Evolutionary conservation across 2,888 invertebrate species (phyloP), one percentile per base, ranked within the genome.

Genomic region (Nebria brevicollis): DNA sequence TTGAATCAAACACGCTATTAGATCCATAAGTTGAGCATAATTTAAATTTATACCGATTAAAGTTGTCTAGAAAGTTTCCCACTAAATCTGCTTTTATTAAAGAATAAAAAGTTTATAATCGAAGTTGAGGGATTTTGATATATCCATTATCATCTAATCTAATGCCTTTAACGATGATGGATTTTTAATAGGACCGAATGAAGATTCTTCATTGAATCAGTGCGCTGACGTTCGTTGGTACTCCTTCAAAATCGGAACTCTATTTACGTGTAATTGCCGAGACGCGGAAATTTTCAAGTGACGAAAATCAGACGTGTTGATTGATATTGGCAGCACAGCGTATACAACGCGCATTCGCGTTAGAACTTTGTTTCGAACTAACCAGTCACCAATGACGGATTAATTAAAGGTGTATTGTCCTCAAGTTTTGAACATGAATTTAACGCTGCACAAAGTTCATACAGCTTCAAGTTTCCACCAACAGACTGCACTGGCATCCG

Each of bases 101-200:
- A 54, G 13, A 70, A 26, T 73, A 68, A 66, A 74, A 79, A 79
- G 74, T 79, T 79, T 79, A 73, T 79, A 74, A 79, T 79, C 79
- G 79, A 66, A n/a, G 15, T 66, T 54, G 70, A 70, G 15, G 5
- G 68, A 78, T 78, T 73, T 73, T 66, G 66, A 79, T 80, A 75
- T 72, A 75, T 70, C 75, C 80, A 80, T 80, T 80, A 80, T 80
- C 54, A 80, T 80, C 34, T 80, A 80, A 80, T 80, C 80, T 70
- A 77, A 77, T 80, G 54, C 43, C 75, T 80, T 70, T 80, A 80
- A 80, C 75, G 80, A 75, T 80, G 80, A 80, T 80, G 80, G 80
- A 80, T 80, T 75, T 80, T 80, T 75, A 80, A 80, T 80, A 80
- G 65, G 65, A 41, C 68, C 10, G 73, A 25, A 72, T 64, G 41